A percentile compares a stretch with the other conserved stretches of the same genome.
phyloP scores from a whole-genome alignment of 2,888 invertebrate genomes.

The Noctua pronuba region DNA sequence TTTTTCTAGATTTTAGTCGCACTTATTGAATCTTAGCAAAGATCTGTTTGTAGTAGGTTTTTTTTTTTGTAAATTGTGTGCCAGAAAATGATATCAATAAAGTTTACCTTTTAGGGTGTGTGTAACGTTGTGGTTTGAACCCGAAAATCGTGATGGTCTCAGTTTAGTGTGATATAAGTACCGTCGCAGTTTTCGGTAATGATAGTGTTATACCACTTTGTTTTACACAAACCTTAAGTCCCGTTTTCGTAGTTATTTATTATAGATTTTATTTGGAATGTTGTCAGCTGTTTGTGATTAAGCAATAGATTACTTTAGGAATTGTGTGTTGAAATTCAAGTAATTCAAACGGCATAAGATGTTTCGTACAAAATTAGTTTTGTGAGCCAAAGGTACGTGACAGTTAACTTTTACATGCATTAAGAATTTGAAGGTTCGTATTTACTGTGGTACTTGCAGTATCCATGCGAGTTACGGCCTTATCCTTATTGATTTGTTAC shows the following conservation, averaged over 20 bases:
- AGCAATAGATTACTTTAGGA: slow-evolving; percentile 45
- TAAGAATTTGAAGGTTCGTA: background rate
- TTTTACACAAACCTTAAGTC: slow-evolving; percentile 32
- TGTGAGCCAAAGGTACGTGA: slow-evolving; percentile 10
- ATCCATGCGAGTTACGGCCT: background rate
- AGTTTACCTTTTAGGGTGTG: slow-evolving; percentile 43
- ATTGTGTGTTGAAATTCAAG: slow-evolving; percentile 27
- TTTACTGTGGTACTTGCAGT: background rate
- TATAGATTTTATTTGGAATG: slow-evolving; percentile 63
- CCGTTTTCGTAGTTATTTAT: slow-evolving; percentile 63
- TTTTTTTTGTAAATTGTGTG: slow-evolving; percentile 67
- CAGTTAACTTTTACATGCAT: background rate
- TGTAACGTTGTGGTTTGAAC: slow-evolving; percentile 31
- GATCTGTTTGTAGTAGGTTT: slow-evolving; percentile 76
- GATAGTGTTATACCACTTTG: slow-evolving; percentile 24
- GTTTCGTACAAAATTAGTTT: slow-evolving; percentile 5
- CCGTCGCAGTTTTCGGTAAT: slow-evolving; percentile 7
- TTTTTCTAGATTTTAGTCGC: slow-evolving; percentile 69
- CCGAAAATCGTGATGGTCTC: slow-evolving; percentile 21
- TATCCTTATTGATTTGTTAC: background rate
- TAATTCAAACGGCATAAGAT: slow-evolving; percentile 18
- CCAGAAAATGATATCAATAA: slow-evolving; percentile 64
- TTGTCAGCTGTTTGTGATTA: slow-evolving; percentile 57
- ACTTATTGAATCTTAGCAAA: slow-evolving; percentile 79
- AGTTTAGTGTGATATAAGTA: slow-evolving; percentile 42